Evolutionary conservation across 2,113 vertebrate species (phyloP), one percentile per base, ranked within the genome.

Genomic region (Salvelinus namaycush): DNA sequence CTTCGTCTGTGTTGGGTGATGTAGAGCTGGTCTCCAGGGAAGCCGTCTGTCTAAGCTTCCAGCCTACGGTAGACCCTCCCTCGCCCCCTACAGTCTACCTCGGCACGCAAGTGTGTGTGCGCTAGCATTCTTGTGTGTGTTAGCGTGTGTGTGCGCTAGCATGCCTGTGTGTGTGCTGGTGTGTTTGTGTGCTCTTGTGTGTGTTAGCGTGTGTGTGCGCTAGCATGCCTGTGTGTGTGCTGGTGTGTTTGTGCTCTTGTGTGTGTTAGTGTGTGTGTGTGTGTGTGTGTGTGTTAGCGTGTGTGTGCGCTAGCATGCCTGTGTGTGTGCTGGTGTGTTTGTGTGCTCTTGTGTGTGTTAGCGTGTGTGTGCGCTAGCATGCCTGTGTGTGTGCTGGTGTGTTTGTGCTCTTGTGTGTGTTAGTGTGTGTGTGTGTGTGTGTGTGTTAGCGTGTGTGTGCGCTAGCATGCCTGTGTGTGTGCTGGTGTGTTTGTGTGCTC

Each of bases 31-130:
- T 76, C 69, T 81, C 72, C 13, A 72, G 44, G 77, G 65, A 79
- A 57, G 48, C 79, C 81, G 83, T 81, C 71, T 86, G 71, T 72
- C 77, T 73, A 70, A 77, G 73, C 44, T 31, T 26, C 48, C 57
- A 78, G 6, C 34, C 6, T 39, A 8, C 7, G 1, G 34, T 39
- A 39, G 34, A 39, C 34, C 34, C 34, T 39, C 34, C 31, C 31
- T 34, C 31, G 5, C 31, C 31, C 31, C 4, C 5, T 6, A 31
- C 29, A 34, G 31, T 34, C 20, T 48, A 18, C 49, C 59, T 9
- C 9, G 16, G 31, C 31, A 34, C 31, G 20, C 13, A 13, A 20
- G 57, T 59, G 57, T 59, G 5, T 59, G 57, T 59, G 57, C 9
- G 62, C 9, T 3, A 8, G 22, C 22, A 18, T 26, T 22, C n/a